These are phyloP conservation scores for Steatornis caripensis DNA, from an alignment of 2,113 vertebrate genomes.

Conservation along the genomic window DNA sequence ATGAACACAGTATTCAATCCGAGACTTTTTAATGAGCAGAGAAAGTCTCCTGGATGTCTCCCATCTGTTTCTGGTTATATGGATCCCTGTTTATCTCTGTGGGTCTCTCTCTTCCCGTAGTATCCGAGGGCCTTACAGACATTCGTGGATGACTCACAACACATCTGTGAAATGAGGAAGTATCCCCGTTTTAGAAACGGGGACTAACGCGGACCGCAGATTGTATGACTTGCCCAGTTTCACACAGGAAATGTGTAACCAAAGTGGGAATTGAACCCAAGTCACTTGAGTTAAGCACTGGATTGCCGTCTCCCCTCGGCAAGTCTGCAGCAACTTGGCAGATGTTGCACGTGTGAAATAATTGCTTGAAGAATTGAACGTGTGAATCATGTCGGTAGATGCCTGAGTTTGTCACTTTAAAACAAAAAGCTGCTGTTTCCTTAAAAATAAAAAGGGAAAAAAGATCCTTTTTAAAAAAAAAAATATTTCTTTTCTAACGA, in stretches of 20 bases:
- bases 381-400: background rate
- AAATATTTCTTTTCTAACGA: background rate
- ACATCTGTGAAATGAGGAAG: conserved; percentile 8
- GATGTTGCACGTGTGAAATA: background rate
- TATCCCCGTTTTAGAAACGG: background rate
- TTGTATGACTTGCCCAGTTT: background rate
- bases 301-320: background rate
- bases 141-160: background rate
- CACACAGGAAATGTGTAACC: conserved; percentile 33
- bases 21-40: background rate
- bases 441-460: background rate
- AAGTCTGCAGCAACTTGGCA: background rate
- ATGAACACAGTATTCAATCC: background rate
- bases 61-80: background rate
- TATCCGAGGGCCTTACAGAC: background rate
- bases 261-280: background rate
- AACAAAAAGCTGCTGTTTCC: background rate
- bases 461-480: background rate
- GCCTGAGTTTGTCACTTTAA: background rate
- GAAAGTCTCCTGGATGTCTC: background rate
- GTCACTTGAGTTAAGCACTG: background rate
- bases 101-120: background rate
- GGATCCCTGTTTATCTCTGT: background rate
- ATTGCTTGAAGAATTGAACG: rapidly evolving
- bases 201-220: background rate